Evolutionary conservation across 2,888 invertebrate species (phyloP).

Genomic region (Nephrotoma appendiculata): DNA sequence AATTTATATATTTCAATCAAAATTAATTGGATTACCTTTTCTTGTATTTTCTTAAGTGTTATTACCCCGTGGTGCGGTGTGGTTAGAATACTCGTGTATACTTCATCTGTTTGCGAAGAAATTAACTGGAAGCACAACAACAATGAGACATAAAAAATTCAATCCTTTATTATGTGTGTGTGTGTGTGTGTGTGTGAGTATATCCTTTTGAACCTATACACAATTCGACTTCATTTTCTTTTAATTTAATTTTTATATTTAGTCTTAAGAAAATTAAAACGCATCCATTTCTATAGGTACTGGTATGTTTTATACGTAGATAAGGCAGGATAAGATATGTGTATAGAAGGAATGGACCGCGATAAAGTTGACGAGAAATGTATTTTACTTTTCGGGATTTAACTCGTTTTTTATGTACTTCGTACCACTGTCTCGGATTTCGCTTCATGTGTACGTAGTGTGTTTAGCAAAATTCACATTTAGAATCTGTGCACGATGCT

Average conservation of each 20-base stretch:
- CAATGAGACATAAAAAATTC: not conserved
- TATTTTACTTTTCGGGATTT: not conserved
- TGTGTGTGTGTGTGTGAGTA: not conserved
- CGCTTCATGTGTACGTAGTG: not conserved
- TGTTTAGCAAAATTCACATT: not conserved
- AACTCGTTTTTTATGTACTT: not conserved
- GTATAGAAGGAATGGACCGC: not conserved
- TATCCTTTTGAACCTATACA: not conserved
- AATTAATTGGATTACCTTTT: not conserved
- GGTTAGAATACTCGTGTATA: not conserved
- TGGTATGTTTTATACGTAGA: not conserved
- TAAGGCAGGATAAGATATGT: not conserved
- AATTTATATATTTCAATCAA: not conserved
- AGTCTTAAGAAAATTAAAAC: not conserved
- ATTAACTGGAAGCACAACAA: not conserved
- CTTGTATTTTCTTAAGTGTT: not conserved
- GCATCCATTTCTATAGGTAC: not conserved
- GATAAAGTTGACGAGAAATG: not conserved
- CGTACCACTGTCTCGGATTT: not conserved
- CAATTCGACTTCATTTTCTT: not conserved
- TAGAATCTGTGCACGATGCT: not conserved
- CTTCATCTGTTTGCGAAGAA: not conserved
- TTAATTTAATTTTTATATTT: not conserved
- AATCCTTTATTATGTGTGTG: not conserved
- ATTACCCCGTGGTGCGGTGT: not conserved